Conservation (phyloP, 2,113 vertebrate genomes). For the Sander lucioperca region DNA sequence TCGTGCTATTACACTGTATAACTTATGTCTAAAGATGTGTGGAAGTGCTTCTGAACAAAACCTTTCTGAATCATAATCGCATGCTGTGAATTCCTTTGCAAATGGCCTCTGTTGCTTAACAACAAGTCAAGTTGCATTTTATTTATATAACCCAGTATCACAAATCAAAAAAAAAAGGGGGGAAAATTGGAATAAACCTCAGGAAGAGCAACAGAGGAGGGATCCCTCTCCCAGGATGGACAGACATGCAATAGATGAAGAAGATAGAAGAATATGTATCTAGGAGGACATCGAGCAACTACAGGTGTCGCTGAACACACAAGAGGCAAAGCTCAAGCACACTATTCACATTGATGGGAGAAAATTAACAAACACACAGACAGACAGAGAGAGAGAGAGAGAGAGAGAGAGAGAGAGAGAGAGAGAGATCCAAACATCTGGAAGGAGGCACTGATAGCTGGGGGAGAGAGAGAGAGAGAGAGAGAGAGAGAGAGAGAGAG, state of each 20-base stretch:
- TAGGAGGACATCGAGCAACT: not conserved
- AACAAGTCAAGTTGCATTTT: not conserved
- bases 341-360: not conserved
- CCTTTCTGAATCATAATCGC: slow-evolving; percentile 9
- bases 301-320: not conserved
- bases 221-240: not conserved
- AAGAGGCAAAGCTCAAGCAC: not conserved
- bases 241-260: not conserved
- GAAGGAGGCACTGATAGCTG: not conserved
- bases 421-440: not conserved
- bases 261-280: not conserved
- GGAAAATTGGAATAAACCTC: not conserved
- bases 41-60: slow-evolving; percentile 4
- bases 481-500: not conserved
- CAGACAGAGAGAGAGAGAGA: not conserved
- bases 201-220: not conserved
- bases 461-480: not conserved
- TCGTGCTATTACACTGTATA: not conserved
- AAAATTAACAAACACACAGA: not conserved
- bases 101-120: not conserved
- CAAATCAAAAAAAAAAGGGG: not conserved
- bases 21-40: slow-evolving; percentile 1
- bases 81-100: not conserved
- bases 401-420: not conserved
- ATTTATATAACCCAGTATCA: not conserved